Evolutionary conservation across 2,113 vertebrate species (phyloP).

Genomic region (Pachycephala philippinensis): DNA sequence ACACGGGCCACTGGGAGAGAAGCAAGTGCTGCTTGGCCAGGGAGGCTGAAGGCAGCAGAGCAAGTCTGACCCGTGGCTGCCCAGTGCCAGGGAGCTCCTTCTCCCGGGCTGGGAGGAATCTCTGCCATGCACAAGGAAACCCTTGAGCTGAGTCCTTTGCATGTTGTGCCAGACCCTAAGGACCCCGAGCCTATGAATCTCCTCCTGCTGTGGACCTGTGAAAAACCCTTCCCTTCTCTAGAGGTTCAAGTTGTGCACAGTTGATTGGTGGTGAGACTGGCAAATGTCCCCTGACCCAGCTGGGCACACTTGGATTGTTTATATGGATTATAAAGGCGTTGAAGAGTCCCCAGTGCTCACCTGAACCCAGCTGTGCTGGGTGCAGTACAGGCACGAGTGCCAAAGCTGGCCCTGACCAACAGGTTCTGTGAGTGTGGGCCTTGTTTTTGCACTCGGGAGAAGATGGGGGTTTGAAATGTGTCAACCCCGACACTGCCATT

Average conservation of each 20-base stretch:
- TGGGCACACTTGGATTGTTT: not conserved
- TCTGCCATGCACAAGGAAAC: not conserved
- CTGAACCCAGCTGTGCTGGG: not conserved
- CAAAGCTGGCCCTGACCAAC: not conserved
- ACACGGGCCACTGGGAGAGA: not conserved
- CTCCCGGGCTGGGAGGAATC: not conserved
- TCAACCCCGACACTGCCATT: slow-evolving; percentile 20
- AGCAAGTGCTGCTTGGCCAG: not conserved
- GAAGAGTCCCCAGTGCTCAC: not conserved
- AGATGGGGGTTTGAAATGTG: not conserved
- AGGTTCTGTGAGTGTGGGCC: not conserved
- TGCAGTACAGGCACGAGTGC: not conserved
- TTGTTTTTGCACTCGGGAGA: not conserved
- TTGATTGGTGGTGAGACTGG: not conserved
- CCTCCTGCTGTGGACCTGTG: not conserved
- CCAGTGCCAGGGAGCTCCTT: not conserved
- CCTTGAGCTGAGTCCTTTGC: not conserved
- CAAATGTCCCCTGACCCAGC: not conserved
- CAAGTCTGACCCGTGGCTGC: not conserved
- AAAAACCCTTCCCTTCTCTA: not conserved
- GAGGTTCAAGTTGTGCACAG: not conserved
- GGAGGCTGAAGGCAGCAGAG: not conserved
- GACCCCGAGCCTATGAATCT: not conserved
- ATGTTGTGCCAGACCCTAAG: fast-evolving
- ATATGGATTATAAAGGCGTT: not conserved